phyloP scores from a whole-genome alignment of 2,888 invertebrate genomes.

The Tetheella fluctuosa region DNA sequence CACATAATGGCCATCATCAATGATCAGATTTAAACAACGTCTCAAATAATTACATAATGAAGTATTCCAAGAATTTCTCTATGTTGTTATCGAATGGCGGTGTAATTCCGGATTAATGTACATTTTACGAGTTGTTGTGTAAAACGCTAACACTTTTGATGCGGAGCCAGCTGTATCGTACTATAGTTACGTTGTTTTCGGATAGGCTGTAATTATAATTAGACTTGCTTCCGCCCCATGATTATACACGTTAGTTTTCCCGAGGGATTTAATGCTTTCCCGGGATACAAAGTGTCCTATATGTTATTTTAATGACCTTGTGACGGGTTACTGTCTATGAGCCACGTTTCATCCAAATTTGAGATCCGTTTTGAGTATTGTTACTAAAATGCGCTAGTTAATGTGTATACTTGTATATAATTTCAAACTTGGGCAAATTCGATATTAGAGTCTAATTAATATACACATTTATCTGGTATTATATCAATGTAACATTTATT shows the following conservation, averaged over 20 bases:
- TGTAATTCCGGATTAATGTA: constrained; percentile 61
- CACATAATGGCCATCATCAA: neutral
- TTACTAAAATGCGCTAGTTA: no score
- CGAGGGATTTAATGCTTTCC: no score
- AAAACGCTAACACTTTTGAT: constrained; percentile 60
- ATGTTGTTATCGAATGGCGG: constrained; percentile 43
- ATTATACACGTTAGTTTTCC: no score
- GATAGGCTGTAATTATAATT: neutral
- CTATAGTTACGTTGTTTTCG: constrained; percentile 15
- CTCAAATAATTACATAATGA: constrained; percentile 27
- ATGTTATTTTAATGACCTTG: no score
- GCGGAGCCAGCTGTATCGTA: constrained; percentile 51
- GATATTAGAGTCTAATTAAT: no score
- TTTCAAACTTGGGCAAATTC: no score
- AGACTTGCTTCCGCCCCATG: neutral
- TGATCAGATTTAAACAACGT: constrained; percentile 18
- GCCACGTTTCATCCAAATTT: no score
- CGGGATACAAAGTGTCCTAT: no score
- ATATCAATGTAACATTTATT: neutral
- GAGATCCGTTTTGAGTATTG: no score
- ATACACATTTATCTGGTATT: no score
- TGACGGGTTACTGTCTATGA: no score
- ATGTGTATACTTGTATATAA: no score
- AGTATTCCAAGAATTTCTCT: constrained; percentile 44
- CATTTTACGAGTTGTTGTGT: constrained; percentile 67